Evolutionary conservation across 2,113 vertebrate species (phyloP), one percentile per base, ranked within the genome.

Genomic region (Oryzias woworae): DNA sequence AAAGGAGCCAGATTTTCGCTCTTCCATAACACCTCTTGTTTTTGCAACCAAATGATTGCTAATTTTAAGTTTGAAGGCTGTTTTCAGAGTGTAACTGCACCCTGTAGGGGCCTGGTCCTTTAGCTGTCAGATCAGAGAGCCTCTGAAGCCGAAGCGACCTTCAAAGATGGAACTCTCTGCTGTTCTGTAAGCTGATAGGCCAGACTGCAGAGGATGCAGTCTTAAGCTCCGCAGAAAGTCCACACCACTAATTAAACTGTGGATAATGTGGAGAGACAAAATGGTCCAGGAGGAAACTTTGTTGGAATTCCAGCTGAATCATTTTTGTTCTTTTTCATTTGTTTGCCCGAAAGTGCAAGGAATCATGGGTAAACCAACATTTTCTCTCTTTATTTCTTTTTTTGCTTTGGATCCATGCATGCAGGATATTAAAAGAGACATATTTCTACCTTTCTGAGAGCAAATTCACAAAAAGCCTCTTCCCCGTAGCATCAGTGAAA

Each of bases 1-100:
- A 79, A 77, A 83, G 84, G 75, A 79, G 72, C 73, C 80, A 84
- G 84, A 85, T 65, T 85, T 79, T 74, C 82, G 78, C 80, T 90
- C 84, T 84, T 83, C 73, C 75, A 56, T 72, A 58, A 73, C 59
- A 18, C 79, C 77, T 82, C 73, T 81, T 71, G 78, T 85, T 85
- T 85, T 80, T 77, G 63, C 75, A 67, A 75, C 75, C 71, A 81
- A 82, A 81, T 87, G 65, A 73, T 81, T 81, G 68, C 70, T 65
- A 85, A 82, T 80, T 75, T 84, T 86, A 71, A 85, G 70, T 76
- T 75, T 73, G 62, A 23, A 20, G 15, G 44, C 78, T 78, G 82
- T 78, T 83, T 80, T 88, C 78, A 75, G 78, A 51, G 8, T 53
- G 72, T 58, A 75, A 74, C 24, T 53, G 56, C 63, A 60, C 75